Evolutionary conservation across 2,113 vertebrate genomes (phyloP).

Genomic region (Serinus canaria): DNA sequence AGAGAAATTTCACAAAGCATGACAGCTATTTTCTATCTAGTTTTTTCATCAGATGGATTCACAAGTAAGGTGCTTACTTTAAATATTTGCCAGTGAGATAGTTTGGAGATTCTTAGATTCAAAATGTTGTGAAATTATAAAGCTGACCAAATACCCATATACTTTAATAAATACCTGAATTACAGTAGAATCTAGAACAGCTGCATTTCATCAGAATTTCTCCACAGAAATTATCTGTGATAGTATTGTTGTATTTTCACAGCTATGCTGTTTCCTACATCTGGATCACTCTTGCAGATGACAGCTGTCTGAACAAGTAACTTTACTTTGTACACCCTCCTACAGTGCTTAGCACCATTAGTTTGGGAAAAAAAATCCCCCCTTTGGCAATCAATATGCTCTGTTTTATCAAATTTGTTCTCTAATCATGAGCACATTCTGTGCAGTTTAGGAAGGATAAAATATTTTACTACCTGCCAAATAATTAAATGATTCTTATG

Average conservation of each 20-base stretch:
- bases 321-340: not conserved
- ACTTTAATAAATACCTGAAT: not conserved
- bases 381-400: slow-evolving; percentile 24
- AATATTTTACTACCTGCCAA: not conserved
- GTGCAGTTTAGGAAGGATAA: not conserved
- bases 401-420: slow-evolving; percentile 34
- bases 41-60: not conserved
- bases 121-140: not conserved
- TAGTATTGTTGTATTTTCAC: not conserved
- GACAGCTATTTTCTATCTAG: not conserved
- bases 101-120: not conserved
- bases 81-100: not conserved
- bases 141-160: not conserved
- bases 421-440: slow-evolving; percentile 21
- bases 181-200: not conserved
- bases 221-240: not conserved
- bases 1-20: not conserved
- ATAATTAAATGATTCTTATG: not conserved
- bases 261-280: not conserved
- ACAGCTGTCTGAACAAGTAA: slow-evolving; percentile 17
- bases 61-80: not conserved
- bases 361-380: not conserved
- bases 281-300: not conserved
- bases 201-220: not conserved
- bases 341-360: not conserved